Conservation (phyloP, 2,888 invertebrate species). For the Laothoe populi region DNA sequence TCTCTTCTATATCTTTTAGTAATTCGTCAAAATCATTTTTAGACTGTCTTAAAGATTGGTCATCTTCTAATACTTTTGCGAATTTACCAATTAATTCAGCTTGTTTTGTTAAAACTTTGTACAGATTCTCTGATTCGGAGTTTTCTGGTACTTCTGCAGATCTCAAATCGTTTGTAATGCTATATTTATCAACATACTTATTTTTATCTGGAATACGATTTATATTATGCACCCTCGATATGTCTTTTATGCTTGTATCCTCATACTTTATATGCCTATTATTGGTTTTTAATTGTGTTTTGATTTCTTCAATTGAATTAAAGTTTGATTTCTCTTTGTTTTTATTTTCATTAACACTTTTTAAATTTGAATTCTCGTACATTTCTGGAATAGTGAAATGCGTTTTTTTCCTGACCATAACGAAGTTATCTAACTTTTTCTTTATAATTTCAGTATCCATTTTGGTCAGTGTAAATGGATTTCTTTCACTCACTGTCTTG, state of each 20-base stretch:
- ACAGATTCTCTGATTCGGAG: constrained; percentile 21
- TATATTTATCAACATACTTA: neutral
- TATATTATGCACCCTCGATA: neutral
- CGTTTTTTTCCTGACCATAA: constrained; percentile 43
- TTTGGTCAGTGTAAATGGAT: constrained; percentile 27
- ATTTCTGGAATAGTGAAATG: constrained; percentile 39
- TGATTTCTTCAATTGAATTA: neutral
- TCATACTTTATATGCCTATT: neutral
- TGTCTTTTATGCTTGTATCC: neutral
- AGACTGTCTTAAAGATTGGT: constrained; percentile 20
- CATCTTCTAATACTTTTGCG: constrained; percentile 29
- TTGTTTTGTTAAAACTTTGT: constrained; percentile 39
- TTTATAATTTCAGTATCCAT: constrained; percentile 35
- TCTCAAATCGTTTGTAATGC: neutral
- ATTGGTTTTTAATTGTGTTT: neutral
- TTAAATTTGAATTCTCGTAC: neutral
- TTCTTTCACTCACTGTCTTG: neutral
- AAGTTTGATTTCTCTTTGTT: neutral
- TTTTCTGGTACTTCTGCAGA: neutral
- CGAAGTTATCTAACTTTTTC: constrained; percentile 44
- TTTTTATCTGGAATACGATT: neutral
- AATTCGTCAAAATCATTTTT: constrained; percentile 41
- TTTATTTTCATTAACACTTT: neutral
- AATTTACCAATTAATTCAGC: constrained; percentile 43
- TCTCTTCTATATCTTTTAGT: constrained; percentile 31